These are phyloP conservation scores for Pachypeltis micranthus DNA, from an alignment of 1,140 invertebrate genomes.

Conservation along the genomic window DNA sequence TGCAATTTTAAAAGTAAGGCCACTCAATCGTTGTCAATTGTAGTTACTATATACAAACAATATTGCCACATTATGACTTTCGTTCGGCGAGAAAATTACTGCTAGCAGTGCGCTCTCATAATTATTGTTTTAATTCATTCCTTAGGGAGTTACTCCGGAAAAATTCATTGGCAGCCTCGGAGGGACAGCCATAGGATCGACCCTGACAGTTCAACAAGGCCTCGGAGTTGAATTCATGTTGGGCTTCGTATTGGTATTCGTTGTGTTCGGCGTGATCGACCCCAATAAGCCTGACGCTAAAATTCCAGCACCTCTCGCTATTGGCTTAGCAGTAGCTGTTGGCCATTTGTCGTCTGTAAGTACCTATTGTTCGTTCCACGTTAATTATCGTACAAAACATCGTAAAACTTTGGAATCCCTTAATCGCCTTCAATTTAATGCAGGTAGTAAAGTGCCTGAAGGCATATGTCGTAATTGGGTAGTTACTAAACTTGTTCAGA, in stretches of 20 bases:
- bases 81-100: no score
- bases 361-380: conserved; percentile 16
- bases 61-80: no score
- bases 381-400: no score
- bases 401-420: background rate
- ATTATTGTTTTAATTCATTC: no score
- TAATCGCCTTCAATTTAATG: background rate
- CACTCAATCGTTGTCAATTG: no score
- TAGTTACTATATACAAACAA: no score
- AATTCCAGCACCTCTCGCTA: conserved; percentile 72
- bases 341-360: conserved; percentile 76
- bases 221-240: conserved; percentile 82
- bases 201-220: conserved; percentile 57
- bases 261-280: conserved; percentile 78
- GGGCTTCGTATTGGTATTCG: conserved; percentile 75
- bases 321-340: conserved; percentile 75
- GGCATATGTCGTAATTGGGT: background rate
- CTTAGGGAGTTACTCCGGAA: no score
- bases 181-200: conserved; percentile 42
- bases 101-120: no score
- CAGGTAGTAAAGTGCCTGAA: background rate
- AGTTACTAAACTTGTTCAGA: no score
- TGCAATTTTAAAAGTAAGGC: conserved; percentile 44
- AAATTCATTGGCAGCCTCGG: conserved; percentile 39
- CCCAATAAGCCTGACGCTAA: conserved; percentile 57